Evolutionary conservation across 2,113 vertebrate genomes (phyloP).

Genomic region (Mola mola): DNA sequence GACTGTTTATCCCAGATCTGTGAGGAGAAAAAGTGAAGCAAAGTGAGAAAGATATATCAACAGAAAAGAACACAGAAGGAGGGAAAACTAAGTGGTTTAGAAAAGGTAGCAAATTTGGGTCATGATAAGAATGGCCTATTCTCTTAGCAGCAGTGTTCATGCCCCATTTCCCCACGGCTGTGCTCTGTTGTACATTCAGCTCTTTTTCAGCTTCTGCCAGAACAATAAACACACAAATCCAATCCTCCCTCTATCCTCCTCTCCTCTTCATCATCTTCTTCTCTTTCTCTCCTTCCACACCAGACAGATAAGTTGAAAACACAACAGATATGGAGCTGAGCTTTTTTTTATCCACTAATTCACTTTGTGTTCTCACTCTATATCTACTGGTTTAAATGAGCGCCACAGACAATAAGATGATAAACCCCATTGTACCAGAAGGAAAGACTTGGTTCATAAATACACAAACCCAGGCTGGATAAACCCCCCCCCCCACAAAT

Average conservation of each 20-base stretch:
- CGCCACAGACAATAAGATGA: constrained; percentile 46
- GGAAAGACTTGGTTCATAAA: constrained; percentile 37
- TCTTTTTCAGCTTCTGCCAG: constrained; percentile 35
- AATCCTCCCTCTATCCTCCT: constrained; percentile 12
- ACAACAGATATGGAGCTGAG: constrained; percentile 39
- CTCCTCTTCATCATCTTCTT: constrained; percentile 23
- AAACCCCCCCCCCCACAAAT: constrained; percentile 11
- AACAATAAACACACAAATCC: constrained; percentile 56
- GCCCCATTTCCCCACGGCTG: constrained; percentile 63
- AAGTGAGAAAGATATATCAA: not conserved
- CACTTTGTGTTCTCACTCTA: constrained; percentile 39
- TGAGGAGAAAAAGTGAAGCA: not conserved
- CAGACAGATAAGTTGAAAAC: constrained; percentile 53
- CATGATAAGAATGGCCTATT: constrained; percentile 53
- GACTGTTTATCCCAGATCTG: constrained; percentile 99
- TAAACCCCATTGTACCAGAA: constrained; percentile 34
- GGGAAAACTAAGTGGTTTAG: constrained; percentile 9
- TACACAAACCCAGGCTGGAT: constrained; percentile 21
- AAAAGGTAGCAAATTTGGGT: constrained; percentile 62
- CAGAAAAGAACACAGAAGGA: constrained; percentile 1
- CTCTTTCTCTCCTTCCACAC: constrained; percentile 10
- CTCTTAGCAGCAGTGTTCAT: constrained; percentile 42
- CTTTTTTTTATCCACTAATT: constrained; percentile 60
- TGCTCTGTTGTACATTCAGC: constrained; percentile 22
- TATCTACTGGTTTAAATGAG: constrained; percentile 41